Base-by-base conservation (phyloP, 2,888 invertebrate species). In the Branchipolynoe longqiensis region DNA sequence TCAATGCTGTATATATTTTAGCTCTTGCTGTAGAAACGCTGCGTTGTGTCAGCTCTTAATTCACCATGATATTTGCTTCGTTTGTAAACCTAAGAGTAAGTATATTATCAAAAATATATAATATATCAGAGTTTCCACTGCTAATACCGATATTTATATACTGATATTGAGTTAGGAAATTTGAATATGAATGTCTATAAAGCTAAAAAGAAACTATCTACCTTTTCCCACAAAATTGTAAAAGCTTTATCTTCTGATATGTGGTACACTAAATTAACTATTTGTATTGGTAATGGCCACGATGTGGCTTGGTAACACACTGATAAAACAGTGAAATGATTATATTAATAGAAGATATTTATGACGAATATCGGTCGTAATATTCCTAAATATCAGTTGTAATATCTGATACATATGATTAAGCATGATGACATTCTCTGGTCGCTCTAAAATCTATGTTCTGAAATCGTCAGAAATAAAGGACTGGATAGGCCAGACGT, bases 401-500 rank as follows among this genome's bases (percentile, higher is more conserved):
- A n/a, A n/a, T 33, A 6, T 69, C 12, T 36, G 58, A n/a, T 69
- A 69, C 14, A 48, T 48, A 48, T 69, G 36, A 22, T 33, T 38
- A 36, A 62, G 31, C 25, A 62, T 4, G 12, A 28, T 2, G 62
- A 62, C 62, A 62, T 25, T 62, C 12, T 62, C 62, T 3, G 62
- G 28, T 62, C 62, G 69, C 69, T 69, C 38, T 69, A 18, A 33
- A 33, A n/a, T 69, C 38, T 69, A 69, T 69, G 69, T 69, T 69
- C 36, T 69, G 69, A 33, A 33, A 69, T 25, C 25, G 69, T 69
- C 69, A 69, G 36, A 69, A 69, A 69, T 69, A 69, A 69, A 69
- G 69, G 69, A 38, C 69, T 69, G 69, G 69, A 69, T 69, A 69
- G 69, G 69, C 69, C 69, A 69, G 69, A 69, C 69, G 36, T 69